phyloP scores from a whole-genome alignment of 2,797 vertebrate genomes.

The Emydoidea blandingii region DNA sequence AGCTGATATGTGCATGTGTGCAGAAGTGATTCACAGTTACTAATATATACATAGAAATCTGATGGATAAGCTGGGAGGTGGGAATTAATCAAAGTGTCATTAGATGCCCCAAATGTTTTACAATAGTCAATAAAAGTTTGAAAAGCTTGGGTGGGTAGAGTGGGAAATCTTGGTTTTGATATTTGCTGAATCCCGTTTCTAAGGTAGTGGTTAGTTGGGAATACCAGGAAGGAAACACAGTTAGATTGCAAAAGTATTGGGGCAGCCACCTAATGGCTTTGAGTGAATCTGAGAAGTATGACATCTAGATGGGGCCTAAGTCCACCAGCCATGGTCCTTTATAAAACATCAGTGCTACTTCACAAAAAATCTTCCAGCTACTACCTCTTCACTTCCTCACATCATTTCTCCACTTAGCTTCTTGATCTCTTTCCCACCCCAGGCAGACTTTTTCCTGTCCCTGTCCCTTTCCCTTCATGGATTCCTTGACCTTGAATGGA shows the following conservation, averaged over 20 bases:
- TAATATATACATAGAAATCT: background rate
- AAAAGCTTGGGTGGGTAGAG: background rate
- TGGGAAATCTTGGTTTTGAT: background rate
- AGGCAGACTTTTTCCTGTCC: background rate
- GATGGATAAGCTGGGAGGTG: background rate
- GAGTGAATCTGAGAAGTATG: background rate
- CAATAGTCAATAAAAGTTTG: background rate
- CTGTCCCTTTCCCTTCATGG: background rate
- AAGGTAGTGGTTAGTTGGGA: background rate
- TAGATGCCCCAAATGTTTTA: background rate
- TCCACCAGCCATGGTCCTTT: background rate
- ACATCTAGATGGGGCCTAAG: background rate
- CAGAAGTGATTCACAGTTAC: background rate
- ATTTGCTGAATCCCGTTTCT: background rate
- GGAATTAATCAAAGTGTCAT: background rate
- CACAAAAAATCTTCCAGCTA: background rate
- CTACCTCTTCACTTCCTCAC: accelerated
- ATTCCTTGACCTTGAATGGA: background rate
- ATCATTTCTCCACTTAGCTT: background rate
- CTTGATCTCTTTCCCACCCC: background rate
- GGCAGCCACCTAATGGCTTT: background rate
- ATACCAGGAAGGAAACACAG: background rate
- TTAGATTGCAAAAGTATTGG: background rate
- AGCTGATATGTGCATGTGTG: background rate
- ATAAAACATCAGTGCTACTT: background rate